Evolutionary conservation across 2,888 invertebrate species (phyloP), one percentile per base, ranked within the genome.

Genomic region (Acleris holmiana): DNA sequence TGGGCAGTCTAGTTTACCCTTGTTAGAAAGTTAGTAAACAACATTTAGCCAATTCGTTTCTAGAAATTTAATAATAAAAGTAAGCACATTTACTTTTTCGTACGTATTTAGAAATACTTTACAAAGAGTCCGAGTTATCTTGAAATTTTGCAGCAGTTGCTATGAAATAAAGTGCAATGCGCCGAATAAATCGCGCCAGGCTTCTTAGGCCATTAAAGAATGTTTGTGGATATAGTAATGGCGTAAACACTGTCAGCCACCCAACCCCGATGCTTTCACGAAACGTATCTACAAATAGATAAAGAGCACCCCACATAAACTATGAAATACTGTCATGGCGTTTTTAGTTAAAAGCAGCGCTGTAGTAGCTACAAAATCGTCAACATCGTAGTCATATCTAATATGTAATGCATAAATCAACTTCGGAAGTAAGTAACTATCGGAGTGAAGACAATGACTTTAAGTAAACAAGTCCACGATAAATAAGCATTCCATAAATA

Each of bases 91-190:
- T 29, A 29, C 8, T 29, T 29, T 29, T 29, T 8, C 29, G 8
- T 29, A 29, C 29, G 8, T 8, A 29, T 29, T 44, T 15, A 17
- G 13, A 6, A 35, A 44, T 41, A 44, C 5, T n/a, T 55, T n/a
- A 23, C 46, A 51, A 23, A 51, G 19, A 15, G 35, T 19, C 40
- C 21, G 21, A 53, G n/a, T 41, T 58, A 57, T 62, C 56, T 62
- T 61, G 25, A 46, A 57, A 69, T 71, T 69, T 72, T 70, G 70
- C 64, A 68, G 59, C 70, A 69, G 69, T 66, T 74, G 72, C 75
- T 75, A 72, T 72, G 73, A 77, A 74, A 76, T 77, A 72, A 73
- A 76, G 82, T 78, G 74, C 79, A 78, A 76, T 72, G 80, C 80
- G 76, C 76, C 73, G 71, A 71, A 59, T 54, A 58, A 76, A 75